Conservation (phyloP, 2,797 vertebrate genomes). For the Squalus acanthias region DNA sequence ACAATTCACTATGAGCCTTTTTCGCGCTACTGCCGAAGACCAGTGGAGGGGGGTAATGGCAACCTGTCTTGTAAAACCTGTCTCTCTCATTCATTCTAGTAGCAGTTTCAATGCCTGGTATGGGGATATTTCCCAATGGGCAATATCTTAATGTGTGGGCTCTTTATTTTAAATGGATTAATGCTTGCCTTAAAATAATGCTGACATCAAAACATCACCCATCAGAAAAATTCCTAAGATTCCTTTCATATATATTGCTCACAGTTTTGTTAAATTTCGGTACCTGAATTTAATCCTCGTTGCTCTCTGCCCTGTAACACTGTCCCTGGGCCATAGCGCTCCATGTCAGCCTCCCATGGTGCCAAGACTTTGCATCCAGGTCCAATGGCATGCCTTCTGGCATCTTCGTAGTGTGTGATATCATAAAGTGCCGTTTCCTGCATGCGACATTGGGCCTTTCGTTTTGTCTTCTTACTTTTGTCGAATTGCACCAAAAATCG, state of each 20-base stretch:
- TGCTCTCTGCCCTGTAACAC: constrained; percentile 49
- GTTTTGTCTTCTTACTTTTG: constrained; percentile 39
- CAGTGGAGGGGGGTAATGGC: neutral
- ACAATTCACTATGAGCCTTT: neutral
- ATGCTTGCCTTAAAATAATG: neutral
- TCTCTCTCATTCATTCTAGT: neutral
- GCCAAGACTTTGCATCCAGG: constrained; percentile 54
- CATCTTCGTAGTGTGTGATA: constrained; percentile 50
- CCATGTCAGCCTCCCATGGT: constrained; percentile 46
- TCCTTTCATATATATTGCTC: neutral
- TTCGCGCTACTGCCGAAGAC: neutral
- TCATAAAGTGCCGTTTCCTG: constrained; percentile 53
- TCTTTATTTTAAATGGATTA: neutral
- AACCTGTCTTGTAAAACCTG: no score
- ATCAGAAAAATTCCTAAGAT: neutral
- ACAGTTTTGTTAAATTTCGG: neutral
- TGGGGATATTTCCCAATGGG: neutral
- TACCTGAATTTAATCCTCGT: constrained; percentile 48
- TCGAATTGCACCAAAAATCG: constrained; percentile 54
- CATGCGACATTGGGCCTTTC: constrained; percentile 38
- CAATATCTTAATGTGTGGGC: neutral
- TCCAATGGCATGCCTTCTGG: constrained; percentile 45
- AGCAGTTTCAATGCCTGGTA: neutral
- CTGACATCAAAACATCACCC: neutral
- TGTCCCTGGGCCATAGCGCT: constrained; percentile 54